phyloP scores from a whole-genome alignment of 2,113 vertebrate species.

The Carettochelys insculpta region DNA sequence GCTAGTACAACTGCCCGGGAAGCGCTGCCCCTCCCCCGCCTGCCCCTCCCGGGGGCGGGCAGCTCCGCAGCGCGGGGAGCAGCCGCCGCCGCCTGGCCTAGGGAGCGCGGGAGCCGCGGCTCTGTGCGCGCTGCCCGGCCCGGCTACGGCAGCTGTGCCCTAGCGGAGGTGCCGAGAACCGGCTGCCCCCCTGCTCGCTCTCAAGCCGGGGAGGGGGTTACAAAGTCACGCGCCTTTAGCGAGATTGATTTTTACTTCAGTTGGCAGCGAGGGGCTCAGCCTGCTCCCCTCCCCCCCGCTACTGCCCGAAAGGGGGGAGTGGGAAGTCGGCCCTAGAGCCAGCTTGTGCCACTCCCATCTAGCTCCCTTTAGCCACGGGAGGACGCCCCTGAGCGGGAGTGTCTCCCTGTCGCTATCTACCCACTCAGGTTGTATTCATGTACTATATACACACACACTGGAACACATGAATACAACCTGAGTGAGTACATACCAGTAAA shows the following conservation, averaged over 20 bases:
- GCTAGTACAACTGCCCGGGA: neutral
- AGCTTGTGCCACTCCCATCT: neutral
- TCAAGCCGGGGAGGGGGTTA: neutral
- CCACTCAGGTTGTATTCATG: too few relatives aligned
- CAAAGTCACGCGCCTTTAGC: constrained; percentile 11
- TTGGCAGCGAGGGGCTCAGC: neutral
- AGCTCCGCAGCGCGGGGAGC: neutral
- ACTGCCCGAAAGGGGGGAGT: too few relatives aligned
- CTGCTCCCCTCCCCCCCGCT: too few relatives aligned
- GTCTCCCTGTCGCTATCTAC: too few relatives aligned
- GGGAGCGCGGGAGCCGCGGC: too few relatives aligned
- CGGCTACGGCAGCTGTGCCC: neutral
- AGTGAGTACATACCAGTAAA: too few relatives aligned
- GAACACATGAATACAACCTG: too few relatives aligned
- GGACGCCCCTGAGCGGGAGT: too few relatives aligned
- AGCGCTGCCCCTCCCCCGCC: neutral
- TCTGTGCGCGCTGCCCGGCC: too few relatives aligned
- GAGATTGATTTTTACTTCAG: neutral
- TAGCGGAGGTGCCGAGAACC: neutral
- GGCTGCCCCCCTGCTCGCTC: neutral
- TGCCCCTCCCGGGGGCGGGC: neutral
- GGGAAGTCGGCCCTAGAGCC: neutral
- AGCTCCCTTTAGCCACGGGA: too few relatives aligned
- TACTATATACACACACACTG: too few relatives aligned
- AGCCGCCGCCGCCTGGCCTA: too few relatives aligned